Percentiles rank a stretch among this genome's conserved stretches.
Evolutionary conservation across 1,140 invertebrate genomes (phyloP).

Genomic region (Monochamus saltuarius): DNA sequence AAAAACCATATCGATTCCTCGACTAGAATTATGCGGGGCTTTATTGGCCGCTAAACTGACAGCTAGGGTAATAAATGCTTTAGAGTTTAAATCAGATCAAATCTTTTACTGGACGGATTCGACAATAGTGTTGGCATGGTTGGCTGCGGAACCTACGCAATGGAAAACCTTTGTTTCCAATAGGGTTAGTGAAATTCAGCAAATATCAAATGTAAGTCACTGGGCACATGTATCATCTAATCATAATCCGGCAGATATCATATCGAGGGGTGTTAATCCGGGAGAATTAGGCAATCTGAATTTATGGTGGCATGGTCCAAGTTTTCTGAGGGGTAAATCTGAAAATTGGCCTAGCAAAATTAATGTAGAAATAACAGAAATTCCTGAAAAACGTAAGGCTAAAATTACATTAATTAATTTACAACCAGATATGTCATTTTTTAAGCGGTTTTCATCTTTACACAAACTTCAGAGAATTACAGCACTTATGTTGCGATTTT

Average conservation of each 20-base stretch:
- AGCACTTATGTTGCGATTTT: constrained; percentile 21
- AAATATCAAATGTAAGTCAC: constrained; percentile 25
- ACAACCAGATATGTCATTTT: not conserved
- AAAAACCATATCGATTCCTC: constrained; percentile 45
- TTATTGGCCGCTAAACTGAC: constrained; percentile 38
- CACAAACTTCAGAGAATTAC: constrained; percentile 7
- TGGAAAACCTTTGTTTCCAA: constrained; percentile 50
- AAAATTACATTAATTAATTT: not conserved
- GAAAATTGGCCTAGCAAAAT: not conserved
- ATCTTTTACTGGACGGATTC: constrained; percentile 30
- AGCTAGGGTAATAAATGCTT: not conserved
- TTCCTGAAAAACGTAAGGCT: not conserved
- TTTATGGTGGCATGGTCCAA: constrained; percentile 27
- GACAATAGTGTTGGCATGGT: constrained; percentile 48
- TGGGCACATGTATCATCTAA: constrained; percentile 52
- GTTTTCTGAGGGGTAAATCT: not conserved
- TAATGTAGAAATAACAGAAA: not conserved
- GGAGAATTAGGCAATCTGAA: constrained; percentile 1
- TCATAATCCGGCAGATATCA: constrained; percentile 48
- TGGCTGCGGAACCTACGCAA: constrained; percentile 38
- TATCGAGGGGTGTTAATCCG: constrained; percentile 35
- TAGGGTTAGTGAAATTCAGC: constrained; percentile 47
- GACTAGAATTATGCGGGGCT: constrained; percentile 45
- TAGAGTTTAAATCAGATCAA: constrained; percentile 8
- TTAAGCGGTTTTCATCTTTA: constrained; percentile 2